phyloP scores from a whole-genome alignment of 2,797 vertebrate species.

The Anableps anableps region DNA sequence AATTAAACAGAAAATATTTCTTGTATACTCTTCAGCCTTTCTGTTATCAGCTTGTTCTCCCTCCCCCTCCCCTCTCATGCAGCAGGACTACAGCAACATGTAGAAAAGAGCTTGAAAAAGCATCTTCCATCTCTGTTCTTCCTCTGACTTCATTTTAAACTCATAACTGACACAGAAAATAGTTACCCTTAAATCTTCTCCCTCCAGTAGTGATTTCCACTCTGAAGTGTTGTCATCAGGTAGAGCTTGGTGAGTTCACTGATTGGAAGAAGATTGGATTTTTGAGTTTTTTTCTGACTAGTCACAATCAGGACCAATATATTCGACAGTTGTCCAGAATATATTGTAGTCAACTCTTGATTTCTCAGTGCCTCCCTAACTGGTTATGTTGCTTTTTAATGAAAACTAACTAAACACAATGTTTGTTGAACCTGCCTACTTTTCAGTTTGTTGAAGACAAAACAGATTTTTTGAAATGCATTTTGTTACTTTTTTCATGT shows the following conservation, averaged over 20 bases:
- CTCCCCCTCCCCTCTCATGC: background rate
- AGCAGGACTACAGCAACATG: background rate
- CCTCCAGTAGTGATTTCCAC: background rate
- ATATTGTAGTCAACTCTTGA: background rate
- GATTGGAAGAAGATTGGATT: background rate
- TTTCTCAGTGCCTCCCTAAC: background rate
- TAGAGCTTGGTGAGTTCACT: background rate
- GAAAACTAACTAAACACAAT: background rate
- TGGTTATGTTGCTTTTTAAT: background rate
- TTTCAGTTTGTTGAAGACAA: background rate
- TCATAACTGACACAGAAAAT: background rate
- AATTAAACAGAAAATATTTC: background rate
- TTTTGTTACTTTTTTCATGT: background rate
- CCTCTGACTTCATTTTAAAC: background rate
- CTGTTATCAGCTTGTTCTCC: background rate
- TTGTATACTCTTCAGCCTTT: background rate
- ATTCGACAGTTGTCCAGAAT: background rate
- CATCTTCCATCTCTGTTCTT: background rate
- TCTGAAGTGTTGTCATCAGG: background rate
- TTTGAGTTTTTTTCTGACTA: background rate
- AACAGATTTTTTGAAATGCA: background rate
- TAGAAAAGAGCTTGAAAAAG: background rate
- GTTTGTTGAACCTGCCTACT: background rate
- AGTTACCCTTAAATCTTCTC: background rate
- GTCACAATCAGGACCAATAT: background rate